Conservation (phyloP, 2,113 vertebrate genomes). For the Ciconia maguari region DNA sequence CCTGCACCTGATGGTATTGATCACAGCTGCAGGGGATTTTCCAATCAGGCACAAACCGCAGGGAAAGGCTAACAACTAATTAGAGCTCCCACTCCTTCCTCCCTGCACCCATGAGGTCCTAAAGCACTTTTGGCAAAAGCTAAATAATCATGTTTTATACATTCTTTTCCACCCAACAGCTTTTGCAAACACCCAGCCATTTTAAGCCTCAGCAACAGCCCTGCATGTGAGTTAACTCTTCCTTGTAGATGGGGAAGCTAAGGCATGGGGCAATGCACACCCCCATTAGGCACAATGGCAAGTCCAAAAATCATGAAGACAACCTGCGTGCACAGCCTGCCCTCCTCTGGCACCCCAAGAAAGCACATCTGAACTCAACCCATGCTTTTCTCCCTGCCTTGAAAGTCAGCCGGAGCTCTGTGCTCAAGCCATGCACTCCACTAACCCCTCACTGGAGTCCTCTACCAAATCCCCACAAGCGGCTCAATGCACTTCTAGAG, state of each 20-base stretch:
- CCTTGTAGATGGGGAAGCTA: neutral
- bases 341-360: neutral
- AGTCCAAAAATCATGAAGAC: neutral
- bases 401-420: neutral
- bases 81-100: neutral
- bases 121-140: neutral
- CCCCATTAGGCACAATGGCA: neutral
- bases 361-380: neutral
- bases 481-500: fast-evolving
- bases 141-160: neutral
- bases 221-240: neutral
- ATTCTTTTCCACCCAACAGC: neutral
- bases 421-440: neutral
- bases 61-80: neutral
- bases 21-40: neutral
- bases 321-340: neutral
- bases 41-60: neutral
- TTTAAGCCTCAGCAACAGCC: neutral
- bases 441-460: too few species aligned
- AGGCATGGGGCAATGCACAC: neutral
- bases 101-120: neutral
- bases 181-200: neutral
- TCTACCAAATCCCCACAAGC: neutral
- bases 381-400: neutral
- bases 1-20: neutral